These are phyloP conservation scores for Caenorhabditis briggsae DNA, from an alignment of 1,140 invertebrate species.

Conservation along the genomic window DNA sequence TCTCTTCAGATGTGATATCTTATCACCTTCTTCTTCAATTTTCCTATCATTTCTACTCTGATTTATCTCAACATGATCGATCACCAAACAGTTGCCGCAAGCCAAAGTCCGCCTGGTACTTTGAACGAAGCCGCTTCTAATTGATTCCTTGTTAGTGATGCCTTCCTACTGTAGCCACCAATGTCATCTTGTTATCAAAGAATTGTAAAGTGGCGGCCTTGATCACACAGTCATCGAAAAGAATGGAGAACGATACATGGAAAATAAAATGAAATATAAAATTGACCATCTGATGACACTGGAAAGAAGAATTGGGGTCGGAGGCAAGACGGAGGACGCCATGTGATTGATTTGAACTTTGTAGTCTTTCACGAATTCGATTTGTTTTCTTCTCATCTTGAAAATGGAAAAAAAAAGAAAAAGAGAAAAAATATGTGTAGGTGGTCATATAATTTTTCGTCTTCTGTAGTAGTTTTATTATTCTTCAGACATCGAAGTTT, in stretches of 20 bases:
- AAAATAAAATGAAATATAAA: slow-evolving; percentile 19
- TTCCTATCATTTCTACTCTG: slow-evolving; percentile 2
- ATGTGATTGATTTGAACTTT: slow-evolving; percentile 51
- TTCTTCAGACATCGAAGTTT: background rate
- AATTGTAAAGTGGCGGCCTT: background rate
- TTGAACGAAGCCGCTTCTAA: slow-evolving; percentile 26
- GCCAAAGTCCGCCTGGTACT: slow-evolving; percentile 33
- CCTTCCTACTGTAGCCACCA: background rate
- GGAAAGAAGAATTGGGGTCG: slow-evolving; percentile 1
- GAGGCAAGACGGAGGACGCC: slow-evolving; percentile 26
- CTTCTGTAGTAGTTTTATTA: background rate
- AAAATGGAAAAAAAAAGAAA: background rate
- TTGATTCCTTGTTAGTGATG: background rate
- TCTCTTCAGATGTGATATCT: slow-evolving; percentile 24
- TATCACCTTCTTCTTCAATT: background rate
- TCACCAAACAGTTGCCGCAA: slow-evolving; percentile 23
- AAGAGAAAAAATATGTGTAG: background rate
- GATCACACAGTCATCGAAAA: slow-evolving; percentile 31
- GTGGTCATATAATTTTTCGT: background rate
- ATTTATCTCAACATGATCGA: slow-evolving; percentile 7
- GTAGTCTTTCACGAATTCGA: slow-evolving; percentile 37
- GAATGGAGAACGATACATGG: background rate
- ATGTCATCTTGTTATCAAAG: background rate
- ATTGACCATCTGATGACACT: slow-evolving; percentile 54
- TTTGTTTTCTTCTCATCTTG: background rate